Percentiles rank a stretch among this genome's conserved stretches.
Conservation (phyloP, 2,113 vertebrate genomes). For the Isichthys henryi region DNA sequence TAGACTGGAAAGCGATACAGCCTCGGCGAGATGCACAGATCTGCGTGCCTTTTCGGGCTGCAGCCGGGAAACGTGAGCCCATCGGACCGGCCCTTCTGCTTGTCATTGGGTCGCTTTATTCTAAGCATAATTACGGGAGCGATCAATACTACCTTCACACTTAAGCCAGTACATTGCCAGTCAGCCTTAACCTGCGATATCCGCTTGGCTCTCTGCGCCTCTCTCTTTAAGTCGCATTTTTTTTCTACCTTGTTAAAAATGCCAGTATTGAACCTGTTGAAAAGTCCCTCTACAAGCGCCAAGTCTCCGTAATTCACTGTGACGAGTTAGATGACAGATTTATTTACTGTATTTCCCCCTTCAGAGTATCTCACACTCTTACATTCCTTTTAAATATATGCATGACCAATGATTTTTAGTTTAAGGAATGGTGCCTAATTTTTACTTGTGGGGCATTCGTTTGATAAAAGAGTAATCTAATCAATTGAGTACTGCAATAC, state of each 20-base stretch:
- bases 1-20: not conserved
- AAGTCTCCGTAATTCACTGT: not conserved
- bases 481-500: not conserved
- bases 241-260: not conserved
- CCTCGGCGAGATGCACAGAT: not conserved
- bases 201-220: not conserved
- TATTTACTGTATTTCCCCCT: not conserved
- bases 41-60: not conserved
- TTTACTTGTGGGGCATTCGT: not conserved
- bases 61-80: not conserved
- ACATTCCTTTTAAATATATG: not conserved
- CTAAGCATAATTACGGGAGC: not conserved
- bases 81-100: not conserved
- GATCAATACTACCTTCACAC: not conserved
- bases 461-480: not conserved
- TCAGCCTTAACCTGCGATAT: not conserved
- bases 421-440: not conserved
- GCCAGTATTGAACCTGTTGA: not conserved
- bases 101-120: not conserved
- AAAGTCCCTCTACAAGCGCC: not conserved
- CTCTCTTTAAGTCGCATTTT: not conserved
- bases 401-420: not conserved
- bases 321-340: not conserved
- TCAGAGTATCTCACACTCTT: not conserved
- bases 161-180: not conserved